Conservation (phyloP, 2,888 invertebrate species). For the Ferdinandea cuprea region DNA sequence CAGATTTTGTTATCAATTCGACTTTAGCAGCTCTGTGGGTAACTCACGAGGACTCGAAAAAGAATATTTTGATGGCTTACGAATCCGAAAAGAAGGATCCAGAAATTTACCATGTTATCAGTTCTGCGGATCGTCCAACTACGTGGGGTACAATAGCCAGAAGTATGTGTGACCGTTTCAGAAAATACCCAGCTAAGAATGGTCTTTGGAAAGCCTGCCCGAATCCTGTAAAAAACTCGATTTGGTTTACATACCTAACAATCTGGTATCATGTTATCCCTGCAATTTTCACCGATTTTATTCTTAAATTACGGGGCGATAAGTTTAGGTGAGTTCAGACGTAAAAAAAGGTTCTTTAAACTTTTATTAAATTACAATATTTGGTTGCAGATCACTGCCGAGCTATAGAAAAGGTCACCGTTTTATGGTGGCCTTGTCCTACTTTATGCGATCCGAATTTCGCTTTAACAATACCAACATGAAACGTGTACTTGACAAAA, state of each 20-base stretch:
- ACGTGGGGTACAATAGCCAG: conserved; percentile 65
- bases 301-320: conserved; percentile 48
- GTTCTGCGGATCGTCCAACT: conserved; percentile 66
- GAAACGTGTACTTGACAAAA: conserved; percentile 70
- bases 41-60: conserved; percentile 59
- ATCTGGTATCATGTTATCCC: conserved; percentile 76
- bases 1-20: conserved; percentile 77
- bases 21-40: conserved; percentile 77
- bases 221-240: conserved; percentile 57
- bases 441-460: conserved; percentile 74
- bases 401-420: conserved; percentile 74
- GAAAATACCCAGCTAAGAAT: conserved; percentile 52
- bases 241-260: conserved; percentile 70
- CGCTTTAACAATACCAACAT: conserved; percentile 75
- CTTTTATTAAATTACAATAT: not conserved
- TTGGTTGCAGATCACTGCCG: conserved; percentile 72
- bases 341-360: not conserved
- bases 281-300: conserved; percentile 67
- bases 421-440: conserved; percentile 68
- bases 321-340: conserved; percentile 37
- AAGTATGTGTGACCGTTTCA: conserved; percentile 10
- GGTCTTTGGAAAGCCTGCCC: conserved; percentile 73
- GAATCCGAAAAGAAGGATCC: conserved; percentile 50
- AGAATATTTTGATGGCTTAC: not conserved
- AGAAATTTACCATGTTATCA: conserved; percentile 73